Evolutionary conservation across 1,140 invertebrate species (phyloP).

Genomic region (Penaeus indicus): DNA sequence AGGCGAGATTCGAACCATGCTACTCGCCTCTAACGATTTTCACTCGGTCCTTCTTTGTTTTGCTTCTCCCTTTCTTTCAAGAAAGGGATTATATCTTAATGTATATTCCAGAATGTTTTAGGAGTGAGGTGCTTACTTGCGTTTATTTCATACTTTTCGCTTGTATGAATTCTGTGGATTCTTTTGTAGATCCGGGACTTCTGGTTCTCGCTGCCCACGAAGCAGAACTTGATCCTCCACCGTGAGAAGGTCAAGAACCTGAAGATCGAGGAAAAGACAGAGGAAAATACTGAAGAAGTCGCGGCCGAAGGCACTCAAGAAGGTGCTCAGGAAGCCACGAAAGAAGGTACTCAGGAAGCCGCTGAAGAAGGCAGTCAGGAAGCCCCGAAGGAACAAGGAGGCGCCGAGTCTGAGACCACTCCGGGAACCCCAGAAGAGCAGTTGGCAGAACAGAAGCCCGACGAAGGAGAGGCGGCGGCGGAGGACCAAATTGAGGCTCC

Average conservation of each 20-base stretch:
- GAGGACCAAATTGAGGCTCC: neutral
- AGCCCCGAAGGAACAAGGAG: too few species aligned
- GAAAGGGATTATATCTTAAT: too few species aligned
- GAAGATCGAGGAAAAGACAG: neutral
- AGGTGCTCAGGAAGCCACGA: neutral
- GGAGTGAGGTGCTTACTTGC: neutral
- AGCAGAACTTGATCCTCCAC: conserved; percentile 42
- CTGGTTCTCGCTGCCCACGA: conserved; percentile 38
- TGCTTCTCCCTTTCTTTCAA: neutral
- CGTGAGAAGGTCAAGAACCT: conserved; percentile 34
- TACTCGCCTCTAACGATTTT: too few species aligned
- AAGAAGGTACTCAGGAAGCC: neutral
- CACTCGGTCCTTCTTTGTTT: neutral
- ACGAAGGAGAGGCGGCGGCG: neutral
- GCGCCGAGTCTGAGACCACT: too few species aligned
- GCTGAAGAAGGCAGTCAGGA: neutral
- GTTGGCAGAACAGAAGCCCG: too few species aligned
- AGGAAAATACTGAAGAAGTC: neutral
- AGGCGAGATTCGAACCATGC: too few species aligned
- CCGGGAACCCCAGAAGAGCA: too few species aligned
- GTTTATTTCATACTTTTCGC: neutral
- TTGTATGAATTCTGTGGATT: too few species aligned
- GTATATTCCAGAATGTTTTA: too few species aligned
- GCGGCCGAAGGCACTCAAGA: neutral
- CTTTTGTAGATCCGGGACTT: conserved; percentile 42